Evolutionary conservation across 2,888 invertebrate genomes (phyloP).

Genomic region (Sarcophaga rosellei): DNA sequence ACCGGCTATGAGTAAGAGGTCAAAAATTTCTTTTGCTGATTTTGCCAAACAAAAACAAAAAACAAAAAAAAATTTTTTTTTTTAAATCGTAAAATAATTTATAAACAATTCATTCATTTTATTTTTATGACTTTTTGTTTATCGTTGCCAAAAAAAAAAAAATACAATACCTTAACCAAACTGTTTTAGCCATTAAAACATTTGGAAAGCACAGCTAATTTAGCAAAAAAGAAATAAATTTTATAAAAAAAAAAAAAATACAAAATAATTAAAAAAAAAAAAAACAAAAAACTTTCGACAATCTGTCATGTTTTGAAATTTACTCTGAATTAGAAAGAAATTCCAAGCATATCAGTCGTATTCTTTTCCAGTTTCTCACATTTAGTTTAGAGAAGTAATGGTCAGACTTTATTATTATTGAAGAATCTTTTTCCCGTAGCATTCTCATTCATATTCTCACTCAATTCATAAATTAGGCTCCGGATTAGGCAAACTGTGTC

Average conservation of each 20-base stretch:
- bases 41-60: background rate
- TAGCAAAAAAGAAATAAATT: background rate
- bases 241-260: background rate
- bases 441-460: no score
- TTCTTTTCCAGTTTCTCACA: no score
- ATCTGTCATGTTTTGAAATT: no score
- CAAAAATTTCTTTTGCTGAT: background rate
- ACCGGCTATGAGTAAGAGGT: background rate
- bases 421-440: no score
- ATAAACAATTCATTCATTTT: constrained; percentile 56
- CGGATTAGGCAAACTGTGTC: no score
- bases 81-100: constrained; percentile 25
- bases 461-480: no score
- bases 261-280: background rate
- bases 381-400: no score
- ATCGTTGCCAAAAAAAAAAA: constrained; percentile 33
- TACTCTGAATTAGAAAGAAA: no score
- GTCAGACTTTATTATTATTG: no score
- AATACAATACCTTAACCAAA: constrained; percentile 12
- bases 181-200: background rate
- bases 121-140: constrained; percentile 38
- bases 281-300: no score
- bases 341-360: no score
- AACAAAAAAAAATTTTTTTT: background rate
- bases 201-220: background rate